Evolutionary conservation across 2,797 vertebrate genomes (phyloP).

Genomic region (Spinus olivaceus): DNA sequence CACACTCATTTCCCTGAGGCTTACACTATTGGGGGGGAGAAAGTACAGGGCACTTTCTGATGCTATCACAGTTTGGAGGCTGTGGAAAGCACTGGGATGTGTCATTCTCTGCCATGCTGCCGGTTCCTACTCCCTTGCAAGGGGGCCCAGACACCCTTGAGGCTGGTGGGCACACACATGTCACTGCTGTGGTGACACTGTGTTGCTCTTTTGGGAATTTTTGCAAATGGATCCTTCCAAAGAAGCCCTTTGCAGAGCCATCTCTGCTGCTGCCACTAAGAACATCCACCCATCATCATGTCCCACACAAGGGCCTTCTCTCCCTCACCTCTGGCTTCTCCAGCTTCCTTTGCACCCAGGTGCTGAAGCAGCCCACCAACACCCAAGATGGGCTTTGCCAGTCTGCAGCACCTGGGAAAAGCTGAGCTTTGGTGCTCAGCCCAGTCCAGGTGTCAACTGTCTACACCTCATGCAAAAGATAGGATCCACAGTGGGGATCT

Average conservation of each 20-base stretch:
- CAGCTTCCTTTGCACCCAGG: background rate
- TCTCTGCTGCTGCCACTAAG: background rate
- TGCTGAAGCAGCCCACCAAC: background rate
- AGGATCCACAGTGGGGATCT: background rate
- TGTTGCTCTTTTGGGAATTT: background rate
- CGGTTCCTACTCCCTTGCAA: background rate
- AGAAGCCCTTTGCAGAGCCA: background rate
- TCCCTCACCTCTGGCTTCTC: background rate
- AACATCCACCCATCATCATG: background rate
- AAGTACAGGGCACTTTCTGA: background rate
- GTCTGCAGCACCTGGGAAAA: background rate
- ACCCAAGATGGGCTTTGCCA: background rate
- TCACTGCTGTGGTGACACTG: background rate
- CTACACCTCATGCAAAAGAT: background rate
- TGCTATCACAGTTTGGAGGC: background rate
- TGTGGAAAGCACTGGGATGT: background rate
- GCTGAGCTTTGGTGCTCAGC: rapidly evolving
- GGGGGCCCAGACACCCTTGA: background rate
- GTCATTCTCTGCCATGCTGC: background rate
- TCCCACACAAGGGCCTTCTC: background rate
- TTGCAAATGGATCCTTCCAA: background rate
- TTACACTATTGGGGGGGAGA: background rate
- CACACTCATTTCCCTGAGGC: background rate
- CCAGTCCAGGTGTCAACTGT: background rate
- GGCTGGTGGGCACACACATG: background rate